Evolutionary conservation across 1,140 invertebrate species (phyloP), one percentile per base, ranked within the genome.

Genomic region (Aradophagus sp.): DNA sequence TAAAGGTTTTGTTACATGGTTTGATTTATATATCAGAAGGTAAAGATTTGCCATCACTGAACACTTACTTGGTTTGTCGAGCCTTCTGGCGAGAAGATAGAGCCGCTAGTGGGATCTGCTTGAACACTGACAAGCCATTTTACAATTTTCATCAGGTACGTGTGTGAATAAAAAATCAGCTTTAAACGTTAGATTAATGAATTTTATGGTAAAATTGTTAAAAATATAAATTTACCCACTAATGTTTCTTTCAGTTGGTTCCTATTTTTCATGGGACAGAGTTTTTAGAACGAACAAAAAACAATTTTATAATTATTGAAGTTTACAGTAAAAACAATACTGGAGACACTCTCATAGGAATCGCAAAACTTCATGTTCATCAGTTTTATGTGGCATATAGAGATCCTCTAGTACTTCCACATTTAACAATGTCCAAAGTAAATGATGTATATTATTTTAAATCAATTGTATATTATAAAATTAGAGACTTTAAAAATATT

Each of bases 301-400:
- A 89, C 26, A 90, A 90, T 77, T 87, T 84, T 52, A 84, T 89
- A 63, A 76, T 87, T 1, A 74, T 88, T n/a, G 87, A 90, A 72
- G 79, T 89, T 36, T 88, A 87, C 63, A 83, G 85, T 7, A 84
- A 82, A 75, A 74, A 38, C 44, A 41, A 50, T 8, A 59, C 76
- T 14, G 71, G 61, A n/a, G 84, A 87, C 62, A 76, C 53, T 59
- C 42, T 88, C 11, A 75, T 89, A 17, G 89, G 89, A 17, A 81
- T 89, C 34, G 81, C 86, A 2, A 88, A 88, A 75, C 66, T 90
- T 26, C 80, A 88, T 5, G 75, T 90, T 20, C 88, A 90, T 77
- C 88, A 89, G 41, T 85, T 90, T 67, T 90, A 87, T 59, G 76
- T 90, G 16, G 87, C 88, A 1, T 90, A 88, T 63, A 81, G 87